Conservation (phyloP, 1,140 invertebrate genomes). For the Trialeurodes vaporariorum region DNA sequence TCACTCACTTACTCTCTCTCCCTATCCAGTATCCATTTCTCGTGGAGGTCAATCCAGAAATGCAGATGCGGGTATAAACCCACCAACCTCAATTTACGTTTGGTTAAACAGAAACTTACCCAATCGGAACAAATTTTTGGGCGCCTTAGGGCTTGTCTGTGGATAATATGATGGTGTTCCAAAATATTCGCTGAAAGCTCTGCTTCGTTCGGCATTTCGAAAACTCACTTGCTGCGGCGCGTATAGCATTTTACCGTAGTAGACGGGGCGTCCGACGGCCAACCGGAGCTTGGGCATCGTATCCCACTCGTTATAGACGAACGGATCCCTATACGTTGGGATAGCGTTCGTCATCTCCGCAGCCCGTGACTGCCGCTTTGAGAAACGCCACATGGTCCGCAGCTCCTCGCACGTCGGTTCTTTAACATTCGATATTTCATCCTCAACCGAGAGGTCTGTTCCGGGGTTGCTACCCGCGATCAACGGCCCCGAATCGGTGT, state of each 20-base stretch:
- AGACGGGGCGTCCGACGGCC: conserved; percentile 28
- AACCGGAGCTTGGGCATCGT: background rate
- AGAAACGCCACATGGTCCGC: conserved; percentile 83
- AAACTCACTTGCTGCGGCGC: conserved; percentile 38
- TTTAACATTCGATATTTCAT: conserved; percentile 29
- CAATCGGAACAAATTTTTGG: background rate
- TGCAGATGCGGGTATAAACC: too few species aligned
- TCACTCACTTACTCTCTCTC: too few species aligned
- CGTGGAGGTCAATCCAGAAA: too few species aligned
- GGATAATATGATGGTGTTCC: background rate
- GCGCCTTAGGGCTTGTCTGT: background rate
- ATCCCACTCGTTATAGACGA: conserved; percentile 68
- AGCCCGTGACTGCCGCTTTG: conserved; percentile 72
- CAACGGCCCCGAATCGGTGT: too few species aligned
- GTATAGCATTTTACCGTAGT: conserved; percentile 49
- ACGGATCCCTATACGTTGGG: conserved; percentile 63
- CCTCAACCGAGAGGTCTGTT: conserved; percentile 33
- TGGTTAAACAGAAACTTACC: conserved; percentile 1
- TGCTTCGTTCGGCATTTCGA: conserved; percentile 31
- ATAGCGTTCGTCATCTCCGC: conserved; percentile 75
- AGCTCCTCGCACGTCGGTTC: conserved; percentile 79
- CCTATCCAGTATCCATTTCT: too few species aligned
- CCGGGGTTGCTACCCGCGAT: conserved; percentile 55
- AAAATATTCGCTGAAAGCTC: conserved; percentile 19
- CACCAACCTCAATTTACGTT: conserved; percentile 6